Evolutionary conservation across 30 jellyfish, hydroid and myxozoan species (phyloP), one percentile per base, ranked within the genome.

Genomic region (Cassiopea xamachana): DNA sequence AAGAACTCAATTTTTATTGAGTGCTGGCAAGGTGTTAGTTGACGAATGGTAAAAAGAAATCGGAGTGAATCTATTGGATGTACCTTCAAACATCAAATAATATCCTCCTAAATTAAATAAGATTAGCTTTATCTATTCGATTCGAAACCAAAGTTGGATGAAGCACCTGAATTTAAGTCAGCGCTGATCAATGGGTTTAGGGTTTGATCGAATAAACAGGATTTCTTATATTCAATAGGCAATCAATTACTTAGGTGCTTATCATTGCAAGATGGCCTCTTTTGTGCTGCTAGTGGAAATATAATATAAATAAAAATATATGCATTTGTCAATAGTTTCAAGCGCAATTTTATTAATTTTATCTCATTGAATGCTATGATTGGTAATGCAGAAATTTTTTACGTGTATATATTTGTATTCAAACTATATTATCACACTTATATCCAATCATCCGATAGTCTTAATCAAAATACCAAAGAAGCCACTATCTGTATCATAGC

Each of bases 21-120:
- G 16, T 6, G 19, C 5, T 2, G 50, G 1, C 8, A 71, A 71
- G 55, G 16, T 19, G 55, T 19, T 71, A 71, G 80, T 43, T 71
- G 80, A 71, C 80, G 55, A 3, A 71, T 43, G 51, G 18, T 71
- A 10, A 17, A 71, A n/a, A n/a, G 80, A 44, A 71, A 15, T 2
- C n/a, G 5, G 55, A 71, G 55, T 5, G 80, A 19, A 1, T 71
- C 17, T 1, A 71, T 18, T 71, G 80, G n/a, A 71, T 71, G 58
- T 71, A 71, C 19, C 80, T 9, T 71, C 80, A 71, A 71, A 71
- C 74, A 71, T 27, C 80, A 71, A 71, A 71, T 43, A 62, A 71
- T 43, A 55, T 71, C 17, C 51, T 71, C 19, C 51, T 17, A 71
- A 71, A 44, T 71, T 18, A 27, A 71, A 71, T 71, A 71, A 71